Conservation (phyloP, 2,888 invertebrate genomes). For the Callyntrura sp. region DNA sequence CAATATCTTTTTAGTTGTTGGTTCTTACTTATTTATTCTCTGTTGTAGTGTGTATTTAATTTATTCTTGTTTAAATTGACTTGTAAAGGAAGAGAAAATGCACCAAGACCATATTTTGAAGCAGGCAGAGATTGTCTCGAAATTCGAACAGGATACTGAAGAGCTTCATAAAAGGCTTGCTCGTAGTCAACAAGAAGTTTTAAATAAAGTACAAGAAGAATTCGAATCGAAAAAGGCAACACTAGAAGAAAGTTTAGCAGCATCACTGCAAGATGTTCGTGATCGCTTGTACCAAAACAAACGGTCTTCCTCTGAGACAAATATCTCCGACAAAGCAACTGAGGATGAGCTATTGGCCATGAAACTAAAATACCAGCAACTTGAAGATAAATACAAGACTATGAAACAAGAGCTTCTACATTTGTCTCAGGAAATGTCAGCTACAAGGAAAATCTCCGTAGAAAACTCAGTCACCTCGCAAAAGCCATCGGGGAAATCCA, state of each 20-base stretch:
- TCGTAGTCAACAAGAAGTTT: constrained; percentile 67
- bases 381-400: constrained; percentile 93
- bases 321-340: constrained; percentile 34
- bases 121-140: constrained; percentile 66
- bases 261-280: constrained; percentile 52
- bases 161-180: constrained; percentile 63
- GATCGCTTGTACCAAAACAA: constrained; percentile 38
- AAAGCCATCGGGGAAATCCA: not conserved
- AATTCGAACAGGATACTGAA: constrained; percentile 77
- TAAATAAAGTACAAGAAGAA: constrained; percentile 66
- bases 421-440: constrained; percentile 22
- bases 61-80: not conserved
- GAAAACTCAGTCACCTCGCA: not conserved
- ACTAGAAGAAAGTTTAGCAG: constrained; percentile 53
- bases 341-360: constrained; percentile 84
- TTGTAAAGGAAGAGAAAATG: constrained; percentile 73
- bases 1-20: too few species aligned
- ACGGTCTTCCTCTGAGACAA: constrained; percentile 25
- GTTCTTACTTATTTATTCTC: too few species aligned
- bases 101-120: constrained; percentile 73
- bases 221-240: constrained; percentile 64
- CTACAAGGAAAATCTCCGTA: constrained; percentile 18
- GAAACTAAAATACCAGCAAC: constrained; percentile 92
- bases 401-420: constrained; percentile 92
- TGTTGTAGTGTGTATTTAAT: not conserved